Evolutionary conservation across 1,140 invertebrate genomes (phyloP), one percentile per base, ranked within the genome.

Genomic region (Venturia canescens): DNA sequence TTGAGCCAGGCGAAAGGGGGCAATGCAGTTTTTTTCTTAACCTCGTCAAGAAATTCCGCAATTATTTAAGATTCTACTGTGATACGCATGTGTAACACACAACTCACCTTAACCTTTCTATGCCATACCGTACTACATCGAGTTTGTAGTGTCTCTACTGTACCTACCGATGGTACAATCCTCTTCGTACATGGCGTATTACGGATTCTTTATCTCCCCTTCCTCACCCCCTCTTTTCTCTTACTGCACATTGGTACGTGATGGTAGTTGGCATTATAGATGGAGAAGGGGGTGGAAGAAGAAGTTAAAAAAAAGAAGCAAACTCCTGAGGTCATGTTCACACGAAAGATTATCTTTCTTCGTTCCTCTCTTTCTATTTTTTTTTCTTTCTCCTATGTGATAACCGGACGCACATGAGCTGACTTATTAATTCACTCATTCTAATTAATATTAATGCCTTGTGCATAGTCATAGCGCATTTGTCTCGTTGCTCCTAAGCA

Each of bases 361-460:
- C 16, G 50, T 74, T 18, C 29, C 34, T 31, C 74, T 63, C 27
- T 57, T 34, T 66, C 21, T 71, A 71, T 60, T 31, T n/a, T 38
- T 63, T 27, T 57, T 34, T 66, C 21, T 31, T 31, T 69, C 26
- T 31, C 31, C 66, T 23, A 26, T 26, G 27, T 15, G 21, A 69
- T 69, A 53, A 50, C 72, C 72, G 48, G 72, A 76, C 72, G 72
- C 72, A 80, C 77, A 80, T 31, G 57, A 34, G 60, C 78, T 44
- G 75, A 76, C 84, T 88, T 88, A 89, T 88, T 89, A 88, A 88
- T 88, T 87, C 85, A 81, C 86, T 87, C 89, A 89, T 88, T 87
- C 87, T 85, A 87, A 89, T 90, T 89, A 89, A 89, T 89, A 88
- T 90, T 90, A 87, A 90, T 89, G 84, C 26, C 7, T 63, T 6